These are phyloP conservation scores for Auanema freiburgensis DNA, from an alignment of 2,888 invertebrate species.

Conservation along the genomic window DNA sequence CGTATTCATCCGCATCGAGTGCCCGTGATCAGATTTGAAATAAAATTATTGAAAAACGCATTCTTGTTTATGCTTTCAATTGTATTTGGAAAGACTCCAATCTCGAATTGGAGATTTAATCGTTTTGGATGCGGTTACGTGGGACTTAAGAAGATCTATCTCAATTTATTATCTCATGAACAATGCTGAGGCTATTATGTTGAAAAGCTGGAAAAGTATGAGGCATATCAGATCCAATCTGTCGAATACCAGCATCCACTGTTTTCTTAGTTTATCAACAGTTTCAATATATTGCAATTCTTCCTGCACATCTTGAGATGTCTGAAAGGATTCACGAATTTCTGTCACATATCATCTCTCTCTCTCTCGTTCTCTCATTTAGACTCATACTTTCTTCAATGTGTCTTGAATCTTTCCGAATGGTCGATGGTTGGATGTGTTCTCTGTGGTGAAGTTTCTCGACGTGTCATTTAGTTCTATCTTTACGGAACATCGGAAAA, in stretches of 20 bases:
- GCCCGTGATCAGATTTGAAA: slow-evolving; percentile 3
- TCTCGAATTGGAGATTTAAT: neutral
- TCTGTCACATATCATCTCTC: neutral
- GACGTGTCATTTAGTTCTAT: neutral
- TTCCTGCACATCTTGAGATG: slow-evolving; percentile 6
- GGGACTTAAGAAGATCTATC: neutral
- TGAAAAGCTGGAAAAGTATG: slow-evolving; percentile 18
- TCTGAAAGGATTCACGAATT: neutral
- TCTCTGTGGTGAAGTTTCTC: neutral
- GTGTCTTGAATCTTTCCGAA: slow-evolving; percentile 1
- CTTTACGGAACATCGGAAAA: neutral
- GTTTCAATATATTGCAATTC: slow-evolving; percentile 10
- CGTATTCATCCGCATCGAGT: neutral
- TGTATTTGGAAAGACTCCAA: neutral
- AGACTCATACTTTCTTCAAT: neutral
- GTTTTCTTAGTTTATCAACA: neutral
- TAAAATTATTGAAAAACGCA: neutral
- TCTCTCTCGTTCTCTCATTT: neutral
- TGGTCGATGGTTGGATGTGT: neutral
- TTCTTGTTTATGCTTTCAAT: neutral
- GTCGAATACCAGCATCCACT: slow-evolving; percentile 20
- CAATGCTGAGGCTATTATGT: slow-evolving; percentile 18
- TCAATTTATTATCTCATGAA: slow-evolving; percentile 19
- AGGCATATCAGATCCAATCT: slow-evolving; percentile 16
- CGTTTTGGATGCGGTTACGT: neutral